These are phyloP conservation scores for Riparia riparia DNA, from an alignment of 2,113 vertebrate genomes.

Conservation along the genomic window DNA sequence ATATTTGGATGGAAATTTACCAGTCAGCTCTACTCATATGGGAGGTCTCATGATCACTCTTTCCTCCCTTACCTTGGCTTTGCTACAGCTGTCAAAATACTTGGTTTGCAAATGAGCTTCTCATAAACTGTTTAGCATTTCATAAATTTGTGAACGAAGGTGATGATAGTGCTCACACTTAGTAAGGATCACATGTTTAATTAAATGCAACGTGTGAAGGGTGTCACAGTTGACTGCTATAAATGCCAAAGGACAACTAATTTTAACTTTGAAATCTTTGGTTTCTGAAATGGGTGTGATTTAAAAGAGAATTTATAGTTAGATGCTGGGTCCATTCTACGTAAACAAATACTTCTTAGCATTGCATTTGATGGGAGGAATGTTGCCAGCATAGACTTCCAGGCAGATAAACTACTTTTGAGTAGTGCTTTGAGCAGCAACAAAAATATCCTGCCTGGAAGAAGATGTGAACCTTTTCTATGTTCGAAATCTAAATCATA, in stretches of 20 bases:
- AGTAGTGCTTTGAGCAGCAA: not conserved
- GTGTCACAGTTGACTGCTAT: not conserved
- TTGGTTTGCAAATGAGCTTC: not conserved
- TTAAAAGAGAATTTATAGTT: not conserved
- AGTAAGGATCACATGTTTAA: not conserved
- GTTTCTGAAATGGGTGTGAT: not conserved
- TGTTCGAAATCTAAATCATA: not conserved
- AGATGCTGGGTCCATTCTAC: not conserved
- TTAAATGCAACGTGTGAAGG: not conserved
- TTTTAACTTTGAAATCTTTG: not conserved
- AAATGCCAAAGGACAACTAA: not conserved
- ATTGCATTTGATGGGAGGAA: not conserved
- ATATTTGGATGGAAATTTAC: not conserved
- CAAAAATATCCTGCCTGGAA: not conserved
- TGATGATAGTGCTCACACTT: not conserved
- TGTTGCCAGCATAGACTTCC: not conserved
- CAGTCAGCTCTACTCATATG: not conserved
- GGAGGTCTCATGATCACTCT: not conserved
- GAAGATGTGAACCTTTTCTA: not conserved
- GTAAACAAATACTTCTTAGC: not conserved
- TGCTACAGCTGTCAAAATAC: not conserved
- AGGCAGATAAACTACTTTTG: not conserved
- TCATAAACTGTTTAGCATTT: not conserved
- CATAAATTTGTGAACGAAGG: not conserved
- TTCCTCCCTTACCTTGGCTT: not conserved